These are phyloP conservation scores for Camelus bactrianus DNA, from an alignment of 2,113 vertebrate species.

Conservation along the genomic window DNA sequence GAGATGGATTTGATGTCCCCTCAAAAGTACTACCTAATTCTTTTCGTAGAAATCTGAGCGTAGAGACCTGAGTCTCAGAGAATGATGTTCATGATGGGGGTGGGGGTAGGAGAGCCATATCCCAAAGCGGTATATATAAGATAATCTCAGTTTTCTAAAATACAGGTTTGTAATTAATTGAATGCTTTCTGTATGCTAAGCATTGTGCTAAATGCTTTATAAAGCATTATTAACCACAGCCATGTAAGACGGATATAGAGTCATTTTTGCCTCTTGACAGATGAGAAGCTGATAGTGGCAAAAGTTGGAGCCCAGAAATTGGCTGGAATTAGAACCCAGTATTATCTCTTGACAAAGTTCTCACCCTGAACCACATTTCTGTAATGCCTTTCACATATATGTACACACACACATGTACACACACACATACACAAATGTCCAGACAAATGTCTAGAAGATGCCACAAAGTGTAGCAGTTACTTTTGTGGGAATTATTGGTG, in stretches of 20 bases:
- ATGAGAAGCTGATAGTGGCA: background rate
- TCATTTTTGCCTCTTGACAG: background rate
- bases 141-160: background rate
- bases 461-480: background rate
- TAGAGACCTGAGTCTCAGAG: background rate
- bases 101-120: background rate
- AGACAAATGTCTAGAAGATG: background rate
- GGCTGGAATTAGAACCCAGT: background rate
- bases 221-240: background rate
- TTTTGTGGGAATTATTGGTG: background rate
- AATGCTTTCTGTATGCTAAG: background rate
- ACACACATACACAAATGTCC: background rate
- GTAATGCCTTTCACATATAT: background rate
- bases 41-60: slow-evolving; percentile 41
- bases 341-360: background rate
- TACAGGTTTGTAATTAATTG: background rate
- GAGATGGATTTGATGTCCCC: background rate
- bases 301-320: background rate
- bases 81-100: background rate
- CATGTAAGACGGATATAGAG: background rate
- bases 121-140: background rate
- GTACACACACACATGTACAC: background rate
- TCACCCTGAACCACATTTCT: background rate
- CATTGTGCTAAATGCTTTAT: background rate
- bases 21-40: slow-evolving; percentile 2